Evolutionary conservation across 2,113 vertebrate genomes (phyloP).

Genomic region (Paradisaea rubra): DNA sequence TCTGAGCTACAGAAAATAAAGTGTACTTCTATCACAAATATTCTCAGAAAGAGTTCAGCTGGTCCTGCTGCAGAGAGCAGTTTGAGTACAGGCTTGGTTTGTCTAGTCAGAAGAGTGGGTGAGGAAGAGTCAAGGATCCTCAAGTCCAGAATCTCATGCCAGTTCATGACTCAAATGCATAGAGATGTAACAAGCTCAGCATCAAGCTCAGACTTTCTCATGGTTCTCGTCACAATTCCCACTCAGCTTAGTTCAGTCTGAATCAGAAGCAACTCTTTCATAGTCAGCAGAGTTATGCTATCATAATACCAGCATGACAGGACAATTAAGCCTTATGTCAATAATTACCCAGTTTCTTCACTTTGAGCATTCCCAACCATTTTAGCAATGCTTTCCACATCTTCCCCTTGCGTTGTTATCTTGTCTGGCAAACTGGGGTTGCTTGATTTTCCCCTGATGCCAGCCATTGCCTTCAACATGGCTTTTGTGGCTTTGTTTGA

Average conservation of each 20-base stretch:
- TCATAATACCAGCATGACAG: background rate
- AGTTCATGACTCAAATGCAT: slow-evolving; percentile 2
- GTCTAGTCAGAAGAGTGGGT: background rate
- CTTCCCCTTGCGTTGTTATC: background rate
- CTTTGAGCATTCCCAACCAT: slow-evolving; percentile 29
- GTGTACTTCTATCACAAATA: background rate
- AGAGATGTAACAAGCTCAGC: background rate
- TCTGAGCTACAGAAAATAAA: background rate
- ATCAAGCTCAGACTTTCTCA: slow-evolving; percentile 13
- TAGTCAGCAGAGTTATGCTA: slow-evolving; percentile 27
- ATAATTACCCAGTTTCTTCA: slow-evolving; percentile 24
- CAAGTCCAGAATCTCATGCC: background rate
- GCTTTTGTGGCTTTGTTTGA: background rate
- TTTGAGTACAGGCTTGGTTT: background rate
- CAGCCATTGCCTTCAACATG: background rate
- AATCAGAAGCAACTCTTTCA: slow-evolving; percentile 40
- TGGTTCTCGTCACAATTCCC: background rate
- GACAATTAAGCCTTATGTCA: background rate
- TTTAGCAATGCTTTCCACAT: slow-evolving; percentile 39
- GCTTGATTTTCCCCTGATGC: background rate
- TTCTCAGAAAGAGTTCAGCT: background rate
- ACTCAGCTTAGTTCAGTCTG: slow-evolving; percentile 1
- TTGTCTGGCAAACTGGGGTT: background rate
- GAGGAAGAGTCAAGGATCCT: background rate
- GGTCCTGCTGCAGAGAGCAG: background rate